Conservation (phyloP, 2,797 vertebrate species). For the Thripadectes ignobilis region DNA sequence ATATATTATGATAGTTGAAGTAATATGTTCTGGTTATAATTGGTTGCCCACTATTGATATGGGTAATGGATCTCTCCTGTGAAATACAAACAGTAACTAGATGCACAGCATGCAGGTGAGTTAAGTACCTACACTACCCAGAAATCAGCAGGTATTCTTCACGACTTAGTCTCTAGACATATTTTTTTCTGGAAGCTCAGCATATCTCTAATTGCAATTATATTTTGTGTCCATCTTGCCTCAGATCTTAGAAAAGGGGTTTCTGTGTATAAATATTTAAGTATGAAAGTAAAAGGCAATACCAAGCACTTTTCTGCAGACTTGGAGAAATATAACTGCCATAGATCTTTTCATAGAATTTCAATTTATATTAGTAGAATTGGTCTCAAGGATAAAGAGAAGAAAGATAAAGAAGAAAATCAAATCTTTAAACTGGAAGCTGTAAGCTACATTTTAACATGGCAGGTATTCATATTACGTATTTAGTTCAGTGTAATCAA, state of each 20-base stretch:
- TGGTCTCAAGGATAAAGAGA: background rate
- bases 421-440: background rate
- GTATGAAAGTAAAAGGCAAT: conserved; percentile 41
- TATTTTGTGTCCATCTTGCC: conserved; percentile 73
- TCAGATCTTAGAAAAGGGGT: conserved; percentile 51
- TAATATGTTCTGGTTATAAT: conserved; percentile 69
- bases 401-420: conserved; percentile 7
- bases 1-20: conserved; percentile 58
- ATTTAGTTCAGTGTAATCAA: conserved; percentile 50
- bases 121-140: conserved; percentile 72
- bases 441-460: background rate
- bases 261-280: conserved; percentile 62
- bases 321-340: background rate
- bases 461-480: conserved; percentile 17
- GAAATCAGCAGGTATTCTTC: conserved; percentile 73
- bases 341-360: background rate
- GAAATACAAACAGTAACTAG: conserved; percentile 75
- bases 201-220: conserved; percentile 77
- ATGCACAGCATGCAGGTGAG: conserved; percentile 73
- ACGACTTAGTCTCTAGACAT: conserved; percentile 67
- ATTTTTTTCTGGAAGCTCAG: conserved; percentile 72
- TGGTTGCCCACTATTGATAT: conserved; percentile 70
- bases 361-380: background rate
- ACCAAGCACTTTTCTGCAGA: conserved; percentile 19
- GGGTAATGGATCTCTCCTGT: conserved; percentile 70